Base-by-base conservation (phyloP, 2,113 vertebrate genomes). In the Ammodramus savannarum region DNA sequence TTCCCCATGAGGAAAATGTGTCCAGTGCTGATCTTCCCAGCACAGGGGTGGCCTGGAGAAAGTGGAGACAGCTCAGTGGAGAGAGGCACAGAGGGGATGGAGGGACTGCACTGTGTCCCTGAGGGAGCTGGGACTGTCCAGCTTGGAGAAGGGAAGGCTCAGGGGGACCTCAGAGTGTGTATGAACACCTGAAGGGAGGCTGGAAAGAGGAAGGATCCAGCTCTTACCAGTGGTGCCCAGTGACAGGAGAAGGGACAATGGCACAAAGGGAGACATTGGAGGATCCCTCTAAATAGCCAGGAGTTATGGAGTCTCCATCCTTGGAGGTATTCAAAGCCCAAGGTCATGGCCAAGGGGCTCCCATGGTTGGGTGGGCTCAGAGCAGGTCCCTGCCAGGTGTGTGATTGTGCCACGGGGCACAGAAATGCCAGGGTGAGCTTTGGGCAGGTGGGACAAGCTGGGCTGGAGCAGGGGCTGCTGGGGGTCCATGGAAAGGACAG, bases 101-200 rank as follows among this genome's bases (percentile, higher is more conserved):
- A n/a, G 32, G 18, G 32, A 7, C 43, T 27, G 36, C 36, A 58
- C 20, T 18, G 1, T 0, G 4, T 13, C 52, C 32, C 4, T 3
- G 44, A 12, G 61, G 38, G 63, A 74, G 10, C 44, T 89, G 54
- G 59, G 38, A 15, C 23, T 52, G 54, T 19, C 63, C 63, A 68
- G 0, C 32, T 1, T 61, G 73, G 46, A n/a, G 54, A 44, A 77
- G 63, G 32, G 38, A 44, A n/a, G 38, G 54, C 38, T 69, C 54
- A 23, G 38, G 46, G 32, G 32, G 27, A 44, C 22, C 27, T 52
- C 14, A 77, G 39, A 11, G 7, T 44, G 54, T 36, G 26, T 15
- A 5, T 5, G 18, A 76, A 67, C 13, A 32, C 52, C 44, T 51
- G 62, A 43, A 31, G 36, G 52, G 72, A 51, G 54, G 10, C 13